Conservation (phyloP, 2,888 invertebrate genomes). For the Ferdinandea cuprea region DNA sequence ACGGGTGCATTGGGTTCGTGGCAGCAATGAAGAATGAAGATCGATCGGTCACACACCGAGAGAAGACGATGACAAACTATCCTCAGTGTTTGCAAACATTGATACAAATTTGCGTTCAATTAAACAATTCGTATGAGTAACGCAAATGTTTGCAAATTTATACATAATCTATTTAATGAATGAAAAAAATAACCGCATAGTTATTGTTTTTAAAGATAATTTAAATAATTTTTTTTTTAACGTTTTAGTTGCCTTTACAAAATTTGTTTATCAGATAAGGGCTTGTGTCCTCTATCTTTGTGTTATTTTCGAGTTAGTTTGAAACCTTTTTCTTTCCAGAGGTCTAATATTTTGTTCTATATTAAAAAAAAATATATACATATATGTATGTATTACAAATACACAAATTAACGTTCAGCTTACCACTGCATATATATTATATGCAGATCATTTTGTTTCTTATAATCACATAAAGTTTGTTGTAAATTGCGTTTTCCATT, state of each 20-base stretch:
- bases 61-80: conserved; percentile 64
- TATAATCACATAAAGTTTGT: conserved; percentile 3
- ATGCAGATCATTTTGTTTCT: conserved; percentile 18
- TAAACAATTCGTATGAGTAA: conserved; percentile 43
- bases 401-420: conserved; percentile 32
- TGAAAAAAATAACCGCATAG: conserved; percentile 52
- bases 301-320: conserved; percentile 25
- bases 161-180: conserved; percentile 51
- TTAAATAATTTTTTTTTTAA: conserved; percentile 24
- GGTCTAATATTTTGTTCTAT: not conserved
- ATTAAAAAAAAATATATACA: conserved; percentile 1
- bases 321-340: conserved; percentile 16
- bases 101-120: conserved; percentile 58
- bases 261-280: conserved; percentile 6
- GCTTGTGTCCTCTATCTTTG: not conserved
- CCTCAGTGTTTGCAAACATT: conserved; percentile 69
- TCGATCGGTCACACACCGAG: conserved; percentile 37
- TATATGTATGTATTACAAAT: not conserved
- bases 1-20: conserved; percentile 49
- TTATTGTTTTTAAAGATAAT: conserved; percentile 42
- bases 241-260: conserved; percentile 8
- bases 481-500: conserved; percentile 12
- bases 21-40: conserved; percentile 23
- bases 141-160: conserved; percentile 67
- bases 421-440: conserved; percentile 41